phyloP scores from a whole-genome alignment of 2,113 vertebrate species.

The Oryzias curvinotus region DNA sequence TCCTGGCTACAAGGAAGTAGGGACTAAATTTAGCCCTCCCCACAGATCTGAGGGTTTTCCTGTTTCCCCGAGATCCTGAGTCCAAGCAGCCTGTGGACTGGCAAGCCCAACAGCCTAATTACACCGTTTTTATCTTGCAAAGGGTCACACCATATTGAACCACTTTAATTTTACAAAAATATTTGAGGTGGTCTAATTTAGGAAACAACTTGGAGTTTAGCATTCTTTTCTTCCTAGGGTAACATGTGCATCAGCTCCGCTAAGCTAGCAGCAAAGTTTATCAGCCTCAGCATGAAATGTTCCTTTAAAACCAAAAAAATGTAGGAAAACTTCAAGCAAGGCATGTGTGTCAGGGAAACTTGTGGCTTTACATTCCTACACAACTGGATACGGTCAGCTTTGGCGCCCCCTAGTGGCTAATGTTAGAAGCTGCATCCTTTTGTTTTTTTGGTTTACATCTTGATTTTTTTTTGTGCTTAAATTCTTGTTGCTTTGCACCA shows the following conservation, averaged over 20 bases:
- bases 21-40: slow-evolving; percentile 68
- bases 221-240: background rate
- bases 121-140: slow-evolving; percentile 52
- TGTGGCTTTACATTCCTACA: no score
- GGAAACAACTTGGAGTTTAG: background rate
- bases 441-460: no score
- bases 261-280: slow-evolving; percentile 12
- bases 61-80: slow-evolving; percentile 60
- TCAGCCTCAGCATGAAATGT: no score
- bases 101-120: slow-evolving; percentile 31
- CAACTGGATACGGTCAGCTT: no score
- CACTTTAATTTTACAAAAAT: slow-evolving; percentile 15
- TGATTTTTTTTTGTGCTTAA: no score
- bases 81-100: slow-evolving; percentile 41
- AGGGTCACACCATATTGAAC: slow-evolving; percentile 23
- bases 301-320: no score
- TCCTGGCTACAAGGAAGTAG: slow-evolving; percentile 67
- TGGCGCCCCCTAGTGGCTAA: no score
- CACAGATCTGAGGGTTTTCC: slow-evolving; percentile 66
- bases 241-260: background rate
- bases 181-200: background rate
- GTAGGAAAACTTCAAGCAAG: no score
- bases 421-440: no score
- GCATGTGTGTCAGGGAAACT: no score
- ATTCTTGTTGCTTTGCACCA: no score